A percentile compares a stretch with the other conserved stretches of the same genome.
phyloP scores from a whole-genome alignment of 2,888 invertebrate species.

The Pseudococcus viburni region DNA sequence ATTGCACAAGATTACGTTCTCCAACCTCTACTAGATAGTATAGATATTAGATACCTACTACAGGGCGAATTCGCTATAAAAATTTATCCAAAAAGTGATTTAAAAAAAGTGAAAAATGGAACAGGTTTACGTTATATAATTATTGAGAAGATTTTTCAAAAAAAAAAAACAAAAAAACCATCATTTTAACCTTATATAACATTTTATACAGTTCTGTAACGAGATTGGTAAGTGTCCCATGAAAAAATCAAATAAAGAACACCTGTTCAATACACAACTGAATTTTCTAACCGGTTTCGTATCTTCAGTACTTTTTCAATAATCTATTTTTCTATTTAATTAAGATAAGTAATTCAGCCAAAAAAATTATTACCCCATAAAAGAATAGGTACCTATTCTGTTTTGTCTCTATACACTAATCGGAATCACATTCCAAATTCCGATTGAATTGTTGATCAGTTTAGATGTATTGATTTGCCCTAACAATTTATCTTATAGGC shows the following conservation, averaged over 20 bases:
- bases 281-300: constrained; percentile 3
- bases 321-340: neutral
- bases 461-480: neutral
- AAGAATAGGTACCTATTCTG: neutral
- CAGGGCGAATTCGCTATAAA: neutral
- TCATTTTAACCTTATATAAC: constrained; percentile 12
- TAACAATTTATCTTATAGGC: neutral
- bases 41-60: too few species aligned
- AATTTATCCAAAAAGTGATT: neutral
- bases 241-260: neutral
- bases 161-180: neutral
- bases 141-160: constrained; percentile 2
- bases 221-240: neutral
- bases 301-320: too few species aligned
- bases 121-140: constrained; percentile 44
- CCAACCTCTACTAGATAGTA: too few species aligned
- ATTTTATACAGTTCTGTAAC: neutral
- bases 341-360: neutral
- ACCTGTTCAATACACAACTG: neutral
- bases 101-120: neutral
- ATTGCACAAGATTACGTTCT: neutral
- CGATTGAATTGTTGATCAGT: neutral
- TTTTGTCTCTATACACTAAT: too few species aligned
- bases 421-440: too few species aligned
- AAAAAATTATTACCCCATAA: neutral